Conservation (phyloP, 2,888 invertebrate species). For the Asteroscopus sphinx region DNA sequence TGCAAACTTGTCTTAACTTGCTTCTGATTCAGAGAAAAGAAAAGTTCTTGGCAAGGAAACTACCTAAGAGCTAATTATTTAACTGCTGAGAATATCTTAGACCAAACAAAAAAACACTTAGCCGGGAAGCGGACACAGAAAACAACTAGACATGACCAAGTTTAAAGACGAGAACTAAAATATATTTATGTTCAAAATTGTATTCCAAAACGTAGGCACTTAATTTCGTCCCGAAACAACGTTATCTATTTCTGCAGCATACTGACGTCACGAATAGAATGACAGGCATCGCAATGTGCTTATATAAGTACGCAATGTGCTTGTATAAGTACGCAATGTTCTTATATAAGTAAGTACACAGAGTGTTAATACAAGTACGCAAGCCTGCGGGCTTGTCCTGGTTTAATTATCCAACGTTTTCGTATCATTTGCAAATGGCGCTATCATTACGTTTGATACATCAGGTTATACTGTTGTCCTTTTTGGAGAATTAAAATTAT, state of each 20-base stretch:
- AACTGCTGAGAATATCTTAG: too few species aligned
- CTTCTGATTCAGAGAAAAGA: too few species aligned
- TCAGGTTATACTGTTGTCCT: slow-evolving; percentile 19
- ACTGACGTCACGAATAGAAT: slow-evolving; percentile 8
- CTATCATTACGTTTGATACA: slow-evolving; percentile 16
- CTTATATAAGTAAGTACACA: slow-evolving; percentile 63
- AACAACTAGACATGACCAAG: too few species aligned
- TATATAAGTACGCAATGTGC: slow-evolving; percentile 60
- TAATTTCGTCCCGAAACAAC: not conserved
- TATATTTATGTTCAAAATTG: too few species aligned
- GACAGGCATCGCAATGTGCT: slow-evolving; percentile 54
- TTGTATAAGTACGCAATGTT: slow-evolving; percentile 60
- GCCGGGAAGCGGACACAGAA: too few species aligned
- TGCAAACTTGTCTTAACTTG: too few species aligned
- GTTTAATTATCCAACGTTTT: slow-evolving; percentile 71
- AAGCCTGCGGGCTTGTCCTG: slow-evolving; percentile 49
- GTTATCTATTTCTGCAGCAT: not conserved
- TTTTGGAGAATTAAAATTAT: slow-evolving; percentile 5
- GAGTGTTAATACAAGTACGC: slow-evolving; percentile 51
- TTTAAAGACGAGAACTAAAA: too few species aligned
- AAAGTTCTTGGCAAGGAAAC: too few species aligned
- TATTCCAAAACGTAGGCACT: too few species aligned
- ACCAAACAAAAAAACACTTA: too few species aligned
- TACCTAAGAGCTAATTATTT: too few species aligned
- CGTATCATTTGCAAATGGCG: slow-evolving; percentile 63